Percentiles rank a stretch among this genome's conserved stretches.
Conservation (phyloP, 2,113 vertebrate species). For the Prietella phreatophila region DNA sequence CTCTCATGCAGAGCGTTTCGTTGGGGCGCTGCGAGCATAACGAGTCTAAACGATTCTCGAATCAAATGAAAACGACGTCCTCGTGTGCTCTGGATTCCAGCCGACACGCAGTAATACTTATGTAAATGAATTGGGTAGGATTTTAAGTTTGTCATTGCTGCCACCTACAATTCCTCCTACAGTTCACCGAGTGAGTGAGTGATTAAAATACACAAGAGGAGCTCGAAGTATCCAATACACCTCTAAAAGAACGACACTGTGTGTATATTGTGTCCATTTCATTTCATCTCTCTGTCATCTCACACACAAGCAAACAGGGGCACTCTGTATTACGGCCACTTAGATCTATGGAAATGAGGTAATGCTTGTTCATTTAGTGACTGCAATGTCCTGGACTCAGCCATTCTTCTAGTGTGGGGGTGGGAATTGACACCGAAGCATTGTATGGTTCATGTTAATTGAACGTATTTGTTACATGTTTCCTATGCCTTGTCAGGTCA, state of each 20-base stretch:
- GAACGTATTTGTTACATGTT: neutral
- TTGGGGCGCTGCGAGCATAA: neutral
- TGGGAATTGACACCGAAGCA: neutral
- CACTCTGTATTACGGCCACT: neutral
- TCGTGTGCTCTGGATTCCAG: neutral
- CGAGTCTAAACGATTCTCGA: neutral
- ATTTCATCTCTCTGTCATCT: neutral
- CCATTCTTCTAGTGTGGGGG: conserved; percentile 14
- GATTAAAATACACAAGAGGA: conserved; percentile 5
- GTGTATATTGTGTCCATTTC: neutral
- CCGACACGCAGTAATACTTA: neutral
- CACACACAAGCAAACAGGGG: conserved; percentile 9
- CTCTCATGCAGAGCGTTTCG: neutral
- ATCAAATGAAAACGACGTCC: neutral
- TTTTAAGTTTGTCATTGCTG: neutral
- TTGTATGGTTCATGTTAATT: neutral
- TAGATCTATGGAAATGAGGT: conserved; percentile 12
- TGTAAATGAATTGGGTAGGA: neutral
- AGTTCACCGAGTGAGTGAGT: neutral
- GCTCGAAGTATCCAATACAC: neutral
- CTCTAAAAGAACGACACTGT: neutral
- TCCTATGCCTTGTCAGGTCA: neutral
- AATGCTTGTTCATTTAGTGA: conserved; percentile 16
- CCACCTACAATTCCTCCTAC: conserved; percentile 22
- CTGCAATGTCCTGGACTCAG: conserved; percentile 1